Evolutionary conservation across 2,797 vertebrate genomes (phyloP).

Genomic region (Coendou prehensilis): DNA sequence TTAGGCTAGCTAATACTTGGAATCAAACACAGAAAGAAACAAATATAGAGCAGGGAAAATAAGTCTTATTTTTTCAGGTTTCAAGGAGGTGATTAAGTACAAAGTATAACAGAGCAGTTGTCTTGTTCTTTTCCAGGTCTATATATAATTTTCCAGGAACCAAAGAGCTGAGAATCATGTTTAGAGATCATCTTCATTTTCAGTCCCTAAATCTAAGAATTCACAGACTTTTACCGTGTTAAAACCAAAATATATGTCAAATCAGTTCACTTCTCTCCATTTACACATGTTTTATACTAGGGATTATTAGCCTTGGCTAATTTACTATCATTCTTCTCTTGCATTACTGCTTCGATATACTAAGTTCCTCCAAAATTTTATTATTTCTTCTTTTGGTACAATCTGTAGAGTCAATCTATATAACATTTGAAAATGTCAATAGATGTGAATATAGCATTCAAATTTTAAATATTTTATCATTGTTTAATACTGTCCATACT

Average conservation of each 20-base stretch:
- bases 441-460: background rate
- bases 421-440: conserved; percentile 9
- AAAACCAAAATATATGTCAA: background rate
- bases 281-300: background rate
- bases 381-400: background rate
- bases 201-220: background rate
- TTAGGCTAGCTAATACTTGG: background rate
- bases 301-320: background rate
- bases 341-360: background rate
- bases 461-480: background rate
- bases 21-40: background rate
- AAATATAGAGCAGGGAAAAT: background rate
- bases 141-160: background rate
- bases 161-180: background rate
- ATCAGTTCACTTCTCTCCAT: background rate
- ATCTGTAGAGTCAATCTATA: background rate
- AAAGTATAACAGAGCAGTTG: background rate
- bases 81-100: background rate
- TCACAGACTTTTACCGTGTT: background rate
- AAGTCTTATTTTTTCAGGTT: background rate
- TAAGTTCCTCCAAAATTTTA: background rate
- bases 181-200: background rate
- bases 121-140: background rate
- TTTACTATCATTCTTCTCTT: background rate
- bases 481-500: background rate